Evolutionary conservation across 1,140 invertebrate genomes (phyloP).

Genomic region (Heliconius melpomene): DNA sequence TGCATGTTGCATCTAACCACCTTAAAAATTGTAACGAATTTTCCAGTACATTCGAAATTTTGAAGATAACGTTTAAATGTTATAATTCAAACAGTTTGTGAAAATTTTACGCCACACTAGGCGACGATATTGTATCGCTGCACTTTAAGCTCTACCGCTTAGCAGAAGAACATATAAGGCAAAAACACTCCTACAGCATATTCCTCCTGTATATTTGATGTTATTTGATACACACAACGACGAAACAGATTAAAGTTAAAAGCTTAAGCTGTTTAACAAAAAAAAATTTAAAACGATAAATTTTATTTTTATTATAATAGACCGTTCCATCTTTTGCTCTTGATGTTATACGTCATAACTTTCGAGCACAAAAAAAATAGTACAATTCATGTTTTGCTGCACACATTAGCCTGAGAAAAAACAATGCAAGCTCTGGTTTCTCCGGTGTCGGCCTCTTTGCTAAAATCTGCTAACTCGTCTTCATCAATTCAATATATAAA

Average conservation of each 20-base stretch:
- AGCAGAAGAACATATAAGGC: no score
- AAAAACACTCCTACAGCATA: no score
- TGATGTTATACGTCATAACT: not conserved
- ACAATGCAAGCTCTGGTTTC: not conserved
- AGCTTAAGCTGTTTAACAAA: not conserved
- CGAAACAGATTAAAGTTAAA: not conserved
- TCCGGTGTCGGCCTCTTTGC: not conserved
- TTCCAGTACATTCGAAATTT: no score
- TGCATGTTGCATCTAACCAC: no score
- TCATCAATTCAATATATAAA: constrained; percentile 1
- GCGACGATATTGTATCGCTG: no score
- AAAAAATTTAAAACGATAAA: not conserved
- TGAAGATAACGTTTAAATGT: no score
- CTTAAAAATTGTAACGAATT: no score
- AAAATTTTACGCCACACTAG: no score
- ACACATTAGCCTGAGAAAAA: not conserved
- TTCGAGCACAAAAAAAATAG: not conserved
- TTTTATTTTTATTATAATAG: not conserved
- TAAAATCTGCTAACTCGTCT: not conserved
- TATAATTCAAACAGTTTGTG: no score
- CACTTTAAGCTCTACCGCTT: no score
- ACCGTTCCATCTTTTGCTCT: not conserved
- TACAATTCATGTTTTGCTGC: not conserved
- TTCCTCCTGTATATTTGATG: no score
- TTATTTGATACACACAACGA: no score